A percentile compares a stretch with the other conserved stretches of the same genome.
Evolutionary conservation across 1,140 invertebrate genomes (phyloP).

Genomic region (Zaprionus capensis): DNA sequence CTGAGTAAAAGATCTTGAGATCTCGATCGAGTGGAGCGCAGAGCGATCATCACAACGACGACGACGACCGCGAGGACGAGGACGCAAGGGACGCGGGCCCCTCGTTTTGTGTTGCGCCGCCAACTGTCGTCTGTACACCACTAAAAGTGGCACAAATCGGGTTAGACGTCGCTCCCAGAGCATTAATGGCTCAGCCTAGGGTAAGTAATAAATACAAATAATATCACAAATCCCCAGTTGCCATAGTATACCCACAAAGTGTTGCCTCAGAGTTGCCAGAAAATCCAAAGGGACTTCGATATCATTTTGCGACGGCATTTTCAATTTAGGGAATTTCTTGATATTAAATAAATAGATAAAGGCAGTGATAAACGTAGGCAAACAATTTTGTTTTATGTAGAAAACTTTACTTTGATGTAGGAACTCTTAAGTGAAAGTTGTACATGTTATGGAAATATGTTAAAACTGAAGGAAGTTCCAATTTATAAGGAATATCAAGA

Average conservation of each 20-base stretch:
- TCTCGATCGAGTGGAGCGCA: conserved; percentile 17
- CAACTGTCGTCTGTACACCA: conserved; percentile 71
- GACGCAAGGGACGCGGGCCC: conserved; percentile 54
- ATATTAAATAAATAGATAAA: too few species aligned
- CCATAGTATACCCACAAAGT: not conserved
- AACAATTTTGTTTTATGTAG: too few species aligned
- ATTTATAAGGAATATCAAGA: too few species aligned
- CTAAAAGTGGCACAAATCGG: conserved; percentile 85
- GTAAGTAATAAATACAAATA: conserved; percentile 64
- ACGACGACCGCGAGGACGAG: conserved; percentile 38
- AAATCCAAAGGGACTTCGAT: not conserved
- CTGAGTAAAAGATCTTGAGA: conserved; percentile 20
- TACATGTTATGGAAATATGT: too few species aligned
- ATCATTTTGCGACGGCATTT: not conserved
- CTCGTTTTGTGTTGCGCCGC: conserved; percentile 71
- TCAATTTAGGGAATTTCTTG: not conserved
- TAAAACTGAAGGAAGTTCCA: too few species aligned
- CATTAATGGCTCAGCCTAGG: conserved; percentile 85
- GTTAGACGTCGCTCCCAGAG: conserved; percentile 84
- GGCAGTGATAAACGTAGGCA: too few species aligned
- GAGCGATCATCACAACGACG: conserved; percentile 20
- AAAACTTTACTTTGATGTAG: too few species aligned
- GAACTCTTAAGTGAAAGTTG: too few species aligned
- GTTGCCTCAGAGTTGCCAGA: conserved; percentile 15
- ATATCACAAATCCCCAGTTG: not conserved